These are phyloP conservation scores for Andrena bicolor DNA, from an alignment of 2,888 invertebrate species.

Conservation along the genomic window DNA sequence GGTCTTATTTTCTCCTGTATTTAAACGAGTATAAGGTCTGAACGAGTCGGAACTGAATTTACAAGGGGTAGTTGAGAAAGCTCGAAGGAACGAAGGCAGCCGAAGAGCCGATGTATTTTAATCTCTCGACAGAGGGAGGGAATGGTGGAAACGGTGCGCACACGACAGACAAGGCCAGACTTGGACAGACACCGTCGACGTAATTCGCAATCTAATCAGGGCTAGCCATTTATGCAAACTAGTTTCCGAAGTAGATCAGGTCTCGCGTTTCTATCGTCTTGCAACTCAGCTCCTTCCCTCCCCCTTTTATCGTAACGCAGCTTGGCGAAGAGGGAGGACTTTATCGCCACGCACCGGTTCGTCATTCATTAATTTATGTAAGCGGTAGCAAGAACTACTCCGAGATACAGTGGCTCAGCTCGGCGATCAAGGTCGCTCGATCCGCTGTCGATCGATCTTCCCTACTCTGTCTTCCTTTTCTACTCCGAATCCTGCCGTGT, in stretches of 20 bases:
- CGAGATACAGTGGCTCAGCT: not conserved
- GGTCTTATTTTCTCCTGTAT: too few relatives aligned
- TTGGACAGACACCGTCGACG: constrained; percentile 46
- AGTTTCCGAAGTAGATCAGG: constrained; percentile 25
- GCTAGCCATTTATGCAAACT: constrained; percentile 57
- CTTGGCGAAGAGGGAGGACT: not conserved
- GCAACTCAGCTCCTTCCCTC: not conserved
- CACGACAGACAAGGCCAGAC: constrained; percentile 38
- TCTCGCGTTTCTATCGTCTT: constrained; percentile 15
- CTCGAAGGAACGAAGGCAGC: too few relatives aligned
- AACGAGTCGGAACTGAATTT: too few relatives aligned
- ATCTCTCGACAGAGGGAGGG: not conserved
- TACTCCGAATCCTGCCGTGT: constrained; percentile 3
- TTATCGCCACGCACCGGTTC: constrained; percentile 22
- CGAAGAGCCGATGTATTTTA: too few relatives aligned
- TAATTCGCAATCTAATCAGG: constrained; percentile 60
- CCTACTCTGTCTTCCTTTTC: not conserved
- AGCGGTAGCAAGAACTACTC: not conserved
- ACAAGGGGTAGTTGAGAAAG: too few relatives aligned
- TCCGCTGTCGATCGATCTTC: constrained; percentile 20
- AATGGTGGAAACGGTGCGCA: not conserved
- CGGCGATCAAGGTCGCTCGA: constrained; percentile 33
- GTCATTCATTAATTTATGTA: constrained; percentile 39
- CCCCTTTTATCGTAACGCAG: not conserved
- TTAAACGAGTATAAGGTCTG: too few relatives aligned